Evolutionary conservation across 2,888 invertebrate genomes (phyloP).

Genomic region (Venusia cambrica): DNA sequence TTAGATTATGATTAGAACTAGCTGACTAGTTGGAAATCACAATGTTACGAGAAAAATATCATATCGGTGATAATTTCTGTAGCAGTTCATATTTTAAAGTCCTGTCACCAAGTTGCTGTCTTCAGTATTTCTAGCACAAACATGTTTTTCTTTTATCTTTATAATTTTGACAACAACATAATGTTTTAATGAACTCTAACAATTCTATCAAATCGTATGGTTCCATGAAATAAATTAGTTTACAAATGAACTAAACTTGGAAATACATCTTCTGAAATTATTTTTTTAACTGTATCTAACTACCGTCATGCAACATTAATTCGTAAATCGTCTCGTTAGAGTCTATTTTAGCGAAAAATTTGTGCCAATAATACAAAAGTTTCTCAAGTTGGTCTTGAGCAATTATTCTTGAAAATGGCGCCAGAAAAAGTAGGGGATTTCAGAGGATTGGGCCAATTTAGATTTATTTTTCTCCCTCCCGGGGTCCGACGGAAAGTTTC

Average conservation of each 20-base stretch:
- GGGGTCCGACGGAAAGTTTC: conserved; percentile 58
- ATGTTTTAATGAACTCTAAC: no score
- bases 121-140: no score
- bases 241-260: conserved; percentile 42
- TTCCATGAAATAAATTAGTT: conserved; percentile 45
- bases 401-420: conserved; percentile 75
- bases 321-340: conserved; percentile 9
- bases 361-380: conserved; percentile 32
- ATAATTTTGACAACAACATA: no score
- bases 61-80: no score
- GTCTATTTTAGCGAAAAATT: conserved; percentile 31
- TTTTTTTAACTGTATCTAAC: conserved; percentile 44
- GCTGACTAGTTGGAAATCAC: no score
- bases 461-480: conserved; percentile 77
- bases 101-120: no score
- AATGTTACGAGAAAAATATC: no score
- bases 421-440: conserved; percentile 75
- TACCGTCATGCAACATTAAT: conserved; percentile 18
- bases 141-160: no score
- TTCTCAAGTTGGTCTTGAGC: conserved; percentile 62
- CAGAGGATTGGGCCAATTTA: conserved; percentile 76
- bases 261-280: conserved; percentile 51
- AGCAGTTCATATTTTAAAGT: no score
- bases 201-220: no score
- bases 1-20: no score